Evolutionary conservation across 2,888 invertebrate genomes (phyloP).

Genomic region (Cephalotes varians): DNA sequence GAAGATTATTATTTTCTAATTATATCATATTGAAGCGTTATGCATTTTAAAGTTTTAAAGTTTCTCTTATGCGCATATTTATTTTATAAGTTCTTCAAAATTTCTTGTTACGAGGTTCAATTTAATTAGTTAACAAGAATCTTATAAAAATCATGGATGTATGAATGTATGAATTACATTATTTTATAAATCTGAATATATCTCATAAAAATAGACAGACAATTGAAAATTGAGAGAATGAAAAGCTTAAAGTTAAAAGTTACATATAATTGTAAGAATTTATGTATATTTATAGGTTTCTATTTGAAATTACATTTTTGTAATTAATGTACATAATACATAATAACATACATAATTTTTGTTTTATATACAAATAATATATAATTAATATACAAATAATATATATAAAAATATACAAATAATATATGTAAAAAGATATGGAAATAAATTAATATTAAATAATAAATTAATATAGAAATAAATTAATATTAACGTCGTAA

Average conservation of each 20-base stretch:
- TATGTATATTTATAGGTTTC: not conserved
- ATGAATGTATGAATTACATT: not conserved
- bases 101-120: not conserved
- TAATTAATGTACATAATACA: no score
- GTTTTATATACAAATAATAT: no score
- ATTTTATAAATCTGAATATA: not conserved
- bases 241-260: not conserved
- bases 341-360: no score
- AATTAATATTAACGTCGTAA: not conserved
- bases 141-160: not conserved
- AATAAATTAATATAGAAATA: not conserved
- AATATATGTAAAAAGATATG: no score
- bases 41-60: not conserved
- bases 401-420: no score
- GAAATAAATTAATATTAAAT: no score
- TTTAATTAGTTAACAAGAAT: not conserved
- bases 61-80: not conserved
- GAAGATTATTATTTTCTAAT: slow-evolving; percentile 4
- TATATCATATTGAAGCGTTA: not conserved
- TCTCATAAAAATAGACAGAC: not conserved
- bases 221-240: not conserved
- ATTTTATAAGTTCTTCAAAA: not conserved
- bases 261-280: not conserved
- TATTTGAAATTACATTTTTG: not conserved
- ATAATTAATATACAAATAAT: no score